phyloP scores from a whole-genome alignment of 2,888 invertebrate species.

The Melanargia galathea region DNA sequence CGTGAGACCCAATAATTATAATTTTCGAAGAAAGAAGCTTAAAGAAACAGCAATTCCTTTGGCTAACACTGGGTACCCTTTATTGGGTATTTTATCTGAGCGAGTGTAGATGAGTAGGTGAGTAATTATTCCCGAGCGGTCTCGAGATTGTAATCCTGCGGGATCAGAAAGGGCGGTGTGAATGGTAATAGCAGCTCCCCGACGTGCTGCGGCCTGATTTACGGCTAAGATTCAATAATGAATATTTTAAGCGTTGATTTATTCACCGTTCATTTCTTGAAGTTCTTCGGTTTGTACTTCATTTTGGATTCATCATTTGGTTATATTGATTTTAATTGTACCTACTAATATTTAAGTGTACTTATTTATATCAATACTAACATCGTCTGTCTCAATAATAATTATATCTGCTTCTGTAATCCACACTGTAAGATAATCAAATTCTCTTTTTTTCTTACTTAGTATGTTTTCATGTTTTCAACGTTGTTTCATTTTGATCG shows the following conservation, averaged over 20 bases:
- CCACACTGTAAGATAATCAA: no score
- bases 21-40: slow-evolving; percentile 1
- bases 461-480: no score
- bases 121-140: slow-evolving; percentile 80
- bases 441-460: no score
- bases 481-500: no score
- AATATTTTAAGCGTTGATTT: slow-evolving; percentile 79
- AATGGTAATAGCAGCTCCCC: slow-evolving; percentile 77
- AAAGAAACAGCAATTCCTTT: slow-evolving; percentile 26
- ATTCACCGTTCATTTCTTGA: slow-evolving; percentile 56
- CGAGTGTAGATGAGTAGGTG: slow-evolving; percentile 64
- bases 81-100: slow-evolving; percentile 59
- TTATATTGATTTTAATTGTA: not conserved
- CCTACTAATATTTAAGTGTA: no score
- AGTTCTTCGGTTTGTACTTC: slow-evolving; percentile 37
- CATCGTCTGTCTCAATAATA: no score
- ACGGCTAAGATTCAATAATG: slow-evolving; percentile 80
- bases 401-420: no score
- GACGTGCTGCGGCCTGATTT: slow-evolving; percentile 79
- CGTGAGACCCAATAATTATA: no score
- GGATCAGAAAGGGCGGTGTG: slow-evolving; percentile 80
- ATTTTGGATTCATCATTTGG: slow-evolving; percentile 43
- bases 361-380: no score
- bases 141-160: slow-evolving; percentile 76
- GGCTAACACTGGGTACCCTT: slow-evolving; percentile 48